Evolutionary conservation across 2,888 invertebrate genomes (phyloP).

Genomic region (Polydesmus complanatus): DNA sequence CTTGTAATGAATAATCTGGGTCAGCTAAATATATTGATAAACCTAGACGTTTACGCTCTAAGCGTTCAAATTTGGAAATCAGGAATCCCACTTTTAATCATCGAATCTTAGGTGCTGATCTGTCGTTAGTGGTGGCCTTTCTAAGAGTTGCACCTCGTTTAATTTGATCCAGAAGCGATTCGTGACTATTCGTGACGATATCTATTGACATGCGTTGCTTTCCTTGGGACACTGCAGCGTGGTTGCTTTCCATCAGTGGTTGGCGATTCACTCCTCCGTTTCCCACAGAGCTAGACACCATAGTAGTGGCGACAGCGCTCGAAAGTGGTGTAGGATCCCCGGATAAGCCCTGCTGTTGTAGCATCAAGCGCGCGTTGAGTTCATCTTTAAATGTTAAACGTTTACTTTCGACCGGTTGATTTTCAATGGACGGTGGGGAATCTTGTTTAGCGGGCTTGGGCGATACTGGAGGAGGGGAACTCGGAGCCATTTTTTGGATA

Average conservation of each 20-base stretch:
- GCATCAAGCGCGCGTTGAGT: slow-evolving; percentile 16
- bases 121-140: slow-evolving; percentile 64
- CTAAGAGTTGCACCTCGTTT: slow-evolving; percentile 69
- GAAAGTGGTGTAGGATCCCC: neutral
- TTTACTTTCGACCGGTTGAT: slow-evolving; percentile 6
- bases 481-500: slow-evolving; percentile 17
- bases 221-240: no score
- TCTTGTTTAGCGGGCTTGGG: neutral
- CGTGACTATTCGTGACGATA: slow-evolving; percentile 43
- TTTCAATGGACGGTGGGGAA: slow-evolving; percentile 1
- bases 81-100: slow-evolving; percentile 18
- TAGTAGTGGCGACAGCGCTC: slow-evolving; percentile 2
- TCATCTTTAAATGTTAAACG: slow-evolving; percentile 19
- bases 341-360: slow-evolving; percentile 2
- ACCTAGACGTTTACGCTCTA: slow-evolving; percentile 5
- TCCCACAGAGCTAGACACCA: slow-evolving; percentile 31
- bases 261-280: slow-evolving; percentile 25
- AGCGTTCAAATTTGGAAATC: slow-evolving; percentile 17
- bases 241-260: no score
- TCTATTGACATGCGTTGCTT: neutral
- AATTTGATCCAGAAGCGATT: slow-evolving; percentile 88
- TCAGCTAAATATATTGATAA: neutral
- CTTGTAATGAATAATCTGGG: neutral
- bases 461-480: neutral
- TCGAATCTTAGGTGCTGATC: slow-evolving; percentile 60